A percentile compares a stretch with the other conserved stretches of the same genome.
phyloP scores from a whole-genome alignment of 2,888 invertebrate genomes.

The Apodemia mormo region DNA sequence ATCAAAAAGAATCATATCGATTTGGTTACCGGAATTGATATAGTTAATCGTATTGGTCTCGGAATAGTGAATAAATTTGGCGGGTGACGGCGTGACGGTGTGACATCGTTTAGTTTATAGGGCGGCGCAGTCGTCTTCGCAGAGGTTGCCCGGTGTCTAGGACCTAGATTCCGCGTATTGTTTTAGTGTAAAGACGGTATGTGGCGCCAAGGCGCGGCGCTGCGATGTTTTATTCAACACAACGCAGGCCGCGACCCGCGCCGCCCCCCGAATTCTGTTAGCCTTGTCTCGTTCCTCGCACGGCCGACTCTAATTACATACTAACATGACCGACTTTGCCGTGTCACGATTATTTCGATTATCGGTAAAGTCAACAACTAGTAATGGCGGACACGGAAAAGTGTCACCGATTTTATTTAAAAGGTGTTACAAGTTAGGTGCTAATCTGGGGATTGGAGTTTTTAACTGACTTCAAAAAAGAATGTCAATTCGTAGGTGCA shows the following conservation, averaged over 20 bases:
- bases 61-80: slow-evolving; percentile 12
- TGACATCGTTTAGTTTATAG: slow-evolving; percentile 46
- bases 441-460: slow-evolving; percentile 14
- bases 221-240: slow-evolving; percentile 70
- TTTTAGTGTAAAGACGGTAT: slow-evolving; percentile 43
- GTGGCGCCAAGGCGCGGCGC: slow-evolving; percentile 53
- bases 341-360: slow-evolving; percentile 59
- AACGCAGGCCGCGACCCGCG: slow-evolving; percentile 60
- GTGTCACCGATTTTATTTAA: slow-evolving; percentile 26
- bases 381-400: slow-evolving; percentile 43
- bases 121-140: slow-evolving; percentile 36
- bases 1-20: not conserved
- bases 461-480: not conserved
- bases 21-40: not conserved
- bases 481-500: not conserved
- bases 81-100: slow-evolving; percentile 26
- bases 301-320: slow-evolving; percentile 67
- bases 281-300: slow-evolving; percentile 51
- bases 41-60: not conserved
- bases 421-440: slow-evolving; percentile 19
- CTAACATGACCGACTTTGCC: slow-evolving; percentile 67
- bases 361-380: slow-evolving; percentile 56
- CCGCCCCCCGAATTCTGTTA: slow-evolving; percentile 73
- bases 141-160: slow-evolving; percentile 39
- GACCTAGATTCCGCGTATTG: slow-evolving; percentile 63